Evolutionary conservation across 2,797 vertebrate species (phyloP).

Genomic region (Ctenopoma kingsleyae): DNA sequence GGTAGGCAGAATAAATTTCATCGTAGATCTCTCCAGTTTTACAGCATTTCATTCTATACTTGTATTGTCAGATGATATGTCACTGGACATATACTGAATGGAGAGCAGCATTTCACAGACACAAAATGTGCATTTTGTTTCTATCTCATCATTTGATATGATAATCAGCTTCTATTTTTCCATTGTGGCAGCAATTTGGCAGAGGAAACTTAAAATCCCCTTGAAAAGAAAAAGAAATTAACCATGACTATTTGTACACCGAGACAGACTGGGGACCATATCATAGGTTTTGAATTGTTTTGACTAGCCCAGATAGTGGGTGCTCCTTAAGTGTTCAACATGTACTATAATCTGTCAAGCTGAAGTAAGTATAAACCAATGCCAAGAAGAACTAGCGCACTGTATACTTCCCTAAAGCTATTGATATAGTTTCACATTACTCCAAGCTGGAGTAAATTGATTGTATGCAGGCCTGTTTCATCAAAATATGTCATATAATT

Average conservation of each 20-base stretch:
- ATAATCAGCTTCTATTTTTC: constrained; percentile 26
- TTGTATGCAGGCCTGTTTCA: constrained; percentile 58
- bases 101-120: constrained; percentile 35
- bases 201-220: constrained; percentile 7
- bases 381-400: constrained; percentile 55
- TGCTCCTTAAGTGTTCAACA: constrained; percentile 25
- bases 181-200: constrained; percentile 27
- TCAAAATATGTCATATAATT: constrained; percentile 66
- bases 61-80: constrained; percentile 26
- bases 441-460: constrained; percentile 62
- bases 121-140: constrained; percentile 21
- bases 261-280: constrained; percentile 23
- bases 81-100: constrained; percentile 11
- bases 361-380: constrained; percentile 56
- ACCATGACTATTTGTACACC: constrained; percentile 6
- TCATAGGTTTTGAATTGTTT: constrained; percentile 51
- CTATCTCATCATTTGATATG: constrained; percentile 21
- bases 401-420: constrained; percentile 52
- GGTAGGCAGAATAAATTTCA: constrained; percentile 57
- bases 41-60: constrained; percentile 18
- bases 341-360: constrained; percentile 48
- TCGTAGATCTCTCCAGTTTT: constrained; percentile 28
- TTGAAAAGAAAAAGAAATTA: constrained; percentile 20
- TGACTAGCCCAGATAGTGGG: constrained; percentile 24
- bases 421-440: constrained; percentile 66